Base-by-base conservation (phyloP, 1,140 invertebrate species). In the Drosophila ficusphila region DNA sequence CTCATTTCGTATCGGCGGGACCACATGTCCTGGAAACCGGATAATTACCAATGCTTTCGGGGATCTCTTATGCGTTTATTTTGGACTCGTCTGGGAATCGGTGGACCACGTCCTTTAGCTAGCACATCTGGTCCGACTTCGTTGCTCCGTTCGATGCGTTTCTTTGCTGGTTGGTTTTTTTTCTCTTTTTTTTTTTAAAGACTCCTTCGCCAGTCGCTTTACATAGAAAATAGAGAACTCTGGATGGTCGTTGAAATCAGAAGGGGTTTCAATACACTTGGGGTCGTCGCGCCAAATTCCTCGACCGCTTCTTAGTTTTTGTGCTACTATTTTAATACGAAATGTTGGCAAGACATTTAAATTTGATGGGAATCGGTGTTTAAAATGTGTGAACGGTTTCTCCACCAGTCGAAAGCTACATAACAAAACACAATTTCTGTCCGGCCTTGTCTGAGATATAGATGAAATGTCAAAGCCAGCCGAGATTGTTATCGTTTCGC, bases 291-390 rank as follows among this genome's bases (percentile, higher is more conserved):
- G 62, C 36, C 19, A 78, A 71, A 70, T 65, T 76, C 33, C 42
- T 78, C 60, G 79, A 73, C 73, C 73, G 52, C 54, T 83, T 68
- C 60, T 83, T 52, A 60, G 36, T 69, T 78, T 44, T 33, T 46
- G 48, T 67, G 34, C 34, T 64, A 39, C 62, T 54, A 46, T 46
- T 46, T 23, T 27, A 72, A 72, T 71, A 72, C 68, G 68, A 72
- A 72, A 72, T 72, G 68, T 72, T 72, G 53, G 76, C 60, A 65
- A 79, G 71, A 83, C 79, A 85, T 83, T 83, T 79, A 60, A 86
- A 86, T 86, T 88, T 86, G 72, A 77, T 86, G 41, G 71, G 75
- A 57, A 60, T 69, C 58, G 81, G 82, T 86, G 81, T 85, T 88
- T 71, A 86, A 88, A 86, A 88, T 81, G 81, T 86, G 81, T 86